Conservation (phyloP, 2,797 vertebrate species). For the Cephalopachus bancanus region DNA sequence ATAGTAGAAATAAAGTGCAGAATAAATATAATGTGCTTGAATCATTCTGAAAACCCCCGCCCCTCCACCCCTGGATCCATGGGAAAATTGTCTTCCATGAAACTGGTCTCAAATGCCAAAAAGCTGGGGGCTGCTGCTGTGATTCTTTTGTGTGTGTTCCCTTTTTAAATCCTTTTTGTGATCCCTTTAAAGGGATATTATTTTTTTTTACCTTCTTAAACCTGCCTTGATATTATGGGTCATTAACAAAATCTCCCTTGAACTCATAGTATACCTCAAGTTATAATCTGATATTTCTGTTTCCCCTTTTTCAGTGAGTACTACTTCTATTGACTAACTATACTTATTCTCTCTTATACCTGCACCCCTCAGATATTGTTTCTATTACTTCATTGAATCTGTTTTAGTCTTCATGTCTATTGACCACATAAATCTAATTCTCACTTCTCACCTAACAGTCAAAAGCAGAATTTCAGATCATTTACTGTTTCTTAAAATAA, state of each 20-base stretch:
- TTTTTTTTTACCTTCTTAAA: neutral
- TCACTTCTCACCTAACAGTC: neutral
- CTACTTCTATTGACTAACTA: accelerated
- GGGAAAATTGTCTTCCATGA: too few relatives aligned
- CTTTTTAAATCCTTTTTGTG: neutral
- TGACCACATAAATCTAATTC: neutral
- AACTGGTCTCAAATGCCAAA: too few relatives aligned
- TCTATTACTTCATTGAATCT: neutral
- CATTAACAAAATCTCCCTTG: neutral
- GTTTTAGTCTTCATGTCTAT: neutral
- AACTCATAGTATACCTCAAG: neutral
- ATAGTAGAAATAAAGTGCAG: too few relatives aligned
- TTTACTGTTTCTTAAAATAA: neutral
- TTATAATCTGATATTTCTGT: neutral
- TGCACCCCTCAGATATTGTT: neutral
- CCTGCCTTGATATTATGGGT: neutral
- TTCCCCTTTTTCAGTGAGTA: neutral
- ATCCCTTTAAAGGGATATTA: neutral
- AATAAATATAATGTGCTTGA: too few relatives aligned
- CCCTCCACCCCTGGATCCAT: too few relatives aligned
- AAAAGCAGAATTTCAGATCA: neutral
- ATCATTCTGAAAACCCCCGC: too few relatives aligned
- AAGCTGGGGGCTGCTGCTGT: neutral
- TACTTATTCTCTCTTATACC: too few relatives aligned
- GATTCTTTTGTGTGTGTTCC: neutral